A percentile compares a stretch with the other conserved stretches of the same genome.
phyloP scores from a whole-genome alignment of 2,113 vertebrate species.

The Turnix velox region DNA sequence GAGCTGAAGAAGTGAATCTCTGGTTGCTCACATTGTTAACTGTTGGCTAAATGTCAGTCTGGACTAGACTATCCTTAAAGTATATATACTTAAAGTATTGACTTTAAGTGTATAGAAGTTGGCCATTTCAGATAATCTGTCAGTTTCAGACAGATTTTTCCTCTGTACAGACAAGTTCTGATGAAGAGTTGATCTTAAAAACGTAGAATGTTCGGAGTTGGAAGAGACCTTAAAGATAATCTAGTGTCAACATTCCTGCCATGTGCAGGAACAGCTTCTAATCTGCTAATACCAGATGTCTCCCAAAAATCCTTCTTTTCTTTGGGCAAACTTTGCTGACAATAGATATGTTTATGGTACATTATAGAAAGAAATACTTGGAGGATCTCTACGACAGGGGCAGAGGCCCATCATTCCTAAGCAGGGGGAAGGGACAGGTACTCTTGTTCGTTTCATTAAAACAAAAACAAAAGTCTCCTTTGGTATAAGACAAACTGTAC shows the following conservation, averaged over 20 bases:
- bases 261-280: not conserved
- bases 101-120: not conserved
- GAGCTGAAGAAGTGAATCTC: not conserved
- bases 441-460: not conserved
- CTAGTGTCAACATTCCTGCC: not conserved
- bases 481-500: not conserved
- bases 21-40: not conserved
- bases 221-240: not conserved
- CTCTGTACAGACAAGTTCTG: not conserved
- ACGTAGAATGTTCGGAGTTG: not conserved
- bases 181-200: not conserved
- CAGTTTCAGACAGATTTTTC: too few relatives aligned
- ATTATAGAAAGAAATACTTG: not conserved
- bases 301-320: not conserved
- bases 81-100: not conserved
- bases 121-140: not conserved
- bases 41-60: not conserved
- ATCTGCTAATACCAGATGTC: not conserved
- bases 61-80: not conserved
- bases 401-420: too few relatives aligned
- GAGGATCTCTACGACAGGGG: rapidly evolving
- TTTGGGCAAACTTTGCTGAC: not conserved
- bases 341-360: not conserved
- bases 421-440: not conserved
- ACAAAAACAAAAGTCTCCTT: too few relatives aligned